phyloP scores from a whole-genome alignment of 2,113 vertebrate species.

The Menidia beryllina region DNA sequence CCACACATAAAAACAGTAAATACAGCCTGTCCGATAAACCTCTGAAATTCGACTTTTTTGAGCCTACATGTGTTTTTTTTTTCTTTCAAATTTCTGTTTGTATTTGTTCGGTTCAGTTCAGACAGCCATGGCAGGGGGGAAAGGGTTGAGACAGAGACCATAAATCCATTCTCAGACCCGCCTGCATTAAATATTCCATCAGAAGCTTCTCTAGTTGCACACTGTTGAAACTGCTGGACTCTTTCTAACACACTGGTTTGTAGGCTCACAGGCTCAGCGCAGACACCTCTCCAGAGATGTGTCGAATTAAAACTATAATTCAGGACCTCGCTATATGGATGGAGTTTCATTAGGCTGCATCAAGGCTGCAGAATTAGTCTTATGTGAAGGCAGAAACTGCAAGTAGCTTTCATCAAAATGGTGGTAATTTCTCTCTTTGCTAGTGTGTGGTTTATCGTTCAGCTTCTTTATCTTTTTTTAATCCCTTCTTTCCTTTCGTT shows the following conservation, averaged over 20 bases:
- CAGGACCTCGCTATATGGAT: background rate
- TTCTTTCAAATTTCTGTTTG: too few species aligned
- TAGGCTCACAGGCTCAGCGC: constrained; percentile 19
- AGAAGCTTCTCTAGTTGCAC: constrained; percentile 48
- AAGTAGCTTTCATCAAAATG: background rate
- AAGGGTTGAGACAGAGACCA: background rate
- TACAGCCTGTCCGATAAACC: background rate
- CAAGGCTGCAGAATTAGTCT: background rate
- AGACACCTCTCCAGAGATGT: constrained; percentile 34
- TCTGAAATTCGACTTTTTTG: constrained; percentile 3
- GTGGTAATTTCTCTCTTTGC: background rate
- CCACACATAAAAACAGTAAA: background rate
- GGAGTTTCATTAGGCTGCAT: background rate
- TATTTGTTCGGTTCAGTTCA: too few species aligned
- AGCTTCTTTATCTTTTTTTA: background rate
- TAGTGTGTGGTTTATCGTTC: background rate
- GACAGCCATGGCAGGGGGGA: too few species aligned
- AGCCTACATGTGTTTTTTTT: constrained; percentile 1
- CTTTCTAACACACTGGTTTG: constrained; percentile 30
- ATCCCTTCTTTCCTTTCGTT: background rate
- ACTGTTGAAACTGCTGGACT: constrained; percentile 31
- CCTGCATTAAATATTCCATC: constrained; percentile 64
- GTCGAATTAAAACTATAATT: constrained; percentile 34
- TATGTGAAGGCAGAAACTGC: background rate
- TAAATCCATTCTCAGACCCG: constrained; percentile 48